phyloP scores from a whole-genome alignment of 1,140 invertebrate genomes.

The Pseudobourletiella spinata region DNA sequence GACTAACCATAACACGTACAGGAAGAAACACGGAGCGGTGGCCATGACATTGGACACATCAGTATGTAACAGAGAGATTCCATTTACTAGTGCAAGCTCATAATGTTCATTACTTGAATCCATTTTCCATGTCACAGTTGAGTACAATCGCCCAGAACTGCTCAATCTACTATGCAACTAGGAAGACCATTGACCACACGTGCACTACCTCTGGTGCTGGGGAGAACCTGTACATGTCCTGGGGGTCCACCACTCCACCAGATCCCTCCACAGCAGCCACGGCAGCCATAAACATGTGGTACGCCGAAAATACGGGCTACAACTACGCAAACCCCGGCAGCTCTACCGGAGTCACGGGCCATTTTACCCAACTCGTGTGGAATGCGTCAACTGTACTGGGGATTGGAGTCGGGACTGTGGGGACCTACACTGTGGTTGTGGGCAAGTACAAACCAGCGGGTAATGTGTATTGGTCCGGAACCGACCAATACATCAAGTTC shows the following conservation, averaged over 20 bases:
- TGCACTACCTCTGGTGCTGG: not conserved
- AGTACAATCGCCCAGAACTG: not conserved
- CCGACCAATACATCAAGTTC: no score
- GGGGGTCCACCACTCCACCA: not conserved
- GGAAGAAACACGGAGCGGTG: not conserved
- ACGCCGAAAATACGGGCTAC: constrained; percentile 7
- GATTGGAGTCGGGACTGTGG: constrained; percentile 12
- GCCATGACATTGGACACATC: not conserved
- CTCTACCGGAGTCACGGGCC: not conserved
- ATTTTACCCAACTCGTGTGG: constrained; percentile 28
- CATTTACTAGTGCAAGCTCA: not conserved
- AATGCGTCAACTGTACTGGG: constrained; percentile 19
- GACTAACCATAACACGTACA: constrained; percentile 9
- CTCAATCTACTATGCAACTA: not conserved
- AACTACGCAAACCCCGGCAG: constrained; percentile 14
- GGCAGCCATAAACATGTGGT: constrained; percentile 22
- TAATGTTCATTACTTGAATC: not conserved
- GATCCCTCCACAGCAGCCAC: not conserved
- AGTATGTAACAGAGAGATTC: not conserved
- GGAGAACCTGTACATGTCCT: constrained; percentile 3
- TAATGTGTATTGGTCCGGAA: no score
- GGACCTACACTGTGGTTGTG: constrained; percentile 3
- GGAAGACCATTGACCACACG: not conserved
- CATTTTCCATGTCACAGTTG: not conserved
- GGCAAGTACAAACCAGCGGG: constrained; percentile 7